phyloP scores from a whole-genome alignment of 2,113 vertebrate species.

The Lepisosteus osseus region DNA sequence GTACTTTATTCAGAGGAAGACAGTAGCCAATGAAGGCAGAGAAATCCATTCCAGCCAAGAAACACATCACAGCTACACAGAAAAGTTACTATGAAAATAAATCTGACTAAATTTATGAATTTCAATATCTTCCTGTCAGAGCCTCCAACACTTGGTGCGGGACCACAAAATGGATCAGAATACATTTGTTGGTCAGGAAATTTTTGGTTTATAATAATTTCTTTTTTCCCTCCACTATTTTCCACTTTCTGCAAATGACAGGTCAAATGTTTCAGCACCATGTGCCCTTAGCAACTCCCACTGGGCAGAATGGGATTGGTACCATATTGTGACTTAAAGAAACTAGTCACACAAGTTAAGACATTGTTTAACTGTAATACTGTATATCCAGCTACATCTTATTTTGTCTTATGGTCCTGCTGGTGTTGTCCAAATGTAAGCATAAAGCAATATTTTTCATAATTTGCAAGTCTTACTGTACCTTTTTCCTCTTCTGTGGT shows the following conservation, averaged over 20 bases:
- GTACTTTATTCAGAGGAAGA: neutral
- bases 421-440: no score
- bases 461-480: no score
- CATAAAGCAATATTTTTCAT: no score
- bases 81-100: neutral
- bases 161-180: neutral
- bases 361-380: no score
- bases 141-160: neutral
- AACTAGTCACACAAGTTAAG: no score
- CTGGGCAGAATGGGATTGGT: neutral
- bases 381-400: no score
- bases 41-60: neutral
- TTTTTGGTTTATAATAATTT: constrained; percentile 1
- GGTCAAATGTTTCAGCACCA: neutral
- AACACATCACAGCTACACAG: neutral
- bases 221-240: neutral
- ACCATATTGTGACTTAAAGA: neutral
- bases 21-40: neutral
- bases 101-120: neutral
- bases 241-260: neutral
- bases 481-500: no score
- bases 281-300: neutral
- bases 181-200: neutral
- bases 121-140: neutral
- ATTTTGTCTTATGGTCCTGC: no score